phyloP scores from a whole-genome alignment of 2,888 invertebrate genomes.

The Epirrita christyi region DNA sequence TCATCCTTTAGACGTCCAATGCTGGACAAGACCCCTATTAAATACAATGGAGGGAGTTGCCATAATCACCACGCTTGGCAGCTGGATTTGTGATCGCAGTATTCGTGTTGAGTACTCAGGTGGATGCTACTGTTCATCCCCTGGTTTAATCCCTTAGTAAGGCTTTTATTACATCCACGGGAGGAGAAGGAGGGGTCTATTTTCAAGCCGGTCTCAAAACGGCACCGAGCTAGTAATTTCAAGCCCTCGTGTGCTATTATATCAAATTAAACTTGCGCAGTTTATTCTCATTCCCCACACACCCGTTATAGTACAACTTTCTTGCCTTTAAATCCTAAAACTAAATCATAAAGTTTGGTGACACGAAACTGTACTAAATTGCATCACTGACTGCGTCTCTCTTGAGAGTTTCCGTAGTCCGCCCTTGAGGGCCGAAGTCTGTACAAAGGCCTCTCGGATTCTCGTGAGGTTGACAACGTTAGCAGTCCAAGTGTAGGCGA shows the following conservation, averaged over 20 bases:
- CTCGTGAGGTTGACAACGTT: slow-evolving; percentile 46
- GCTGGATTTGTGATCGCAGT: too few relatives aligned
- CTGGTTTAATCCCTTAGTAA: too few relatives aligned
- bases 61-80: too few relatives aligned
- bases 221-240: too few relatives aligned
- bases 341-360: background rate
- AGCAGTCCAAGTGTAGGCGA: slow-evolving; percentile 9
- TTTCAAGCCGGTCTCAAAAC: too few relatives aligned
- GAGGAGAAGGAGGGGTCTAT: too few relatives aligned
- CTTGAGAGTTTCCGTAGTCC: slow-evolving; percentile 4
- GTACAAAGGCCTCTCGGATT: slow-evolving; percentile 42
- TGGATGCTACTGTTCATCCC: too few relatives aligned
- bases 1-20: too few relatives aligned
- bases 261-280: background rate
- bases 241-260: background rate
- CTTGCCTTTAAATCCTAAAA: background rate
- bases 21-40: too few relatives aligned
- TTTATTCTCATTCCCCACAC: background rate
- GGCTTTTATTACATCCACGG: too few relatives aligned
- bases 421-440: slow-evolving; percentile 6
- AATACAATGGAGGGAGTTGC: too few relatives aligned
- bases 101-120: too few relatives aligned
- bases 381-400: slow-evolving; percentile 38
- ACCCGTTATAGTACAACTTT: slow-evolving; percentile 2
- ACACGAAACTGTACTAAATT: slow-evolving; percentile 41